Conservation (phyloP, 2,888 invertebrate genomes). For the Lepas anatifera region DNA sequence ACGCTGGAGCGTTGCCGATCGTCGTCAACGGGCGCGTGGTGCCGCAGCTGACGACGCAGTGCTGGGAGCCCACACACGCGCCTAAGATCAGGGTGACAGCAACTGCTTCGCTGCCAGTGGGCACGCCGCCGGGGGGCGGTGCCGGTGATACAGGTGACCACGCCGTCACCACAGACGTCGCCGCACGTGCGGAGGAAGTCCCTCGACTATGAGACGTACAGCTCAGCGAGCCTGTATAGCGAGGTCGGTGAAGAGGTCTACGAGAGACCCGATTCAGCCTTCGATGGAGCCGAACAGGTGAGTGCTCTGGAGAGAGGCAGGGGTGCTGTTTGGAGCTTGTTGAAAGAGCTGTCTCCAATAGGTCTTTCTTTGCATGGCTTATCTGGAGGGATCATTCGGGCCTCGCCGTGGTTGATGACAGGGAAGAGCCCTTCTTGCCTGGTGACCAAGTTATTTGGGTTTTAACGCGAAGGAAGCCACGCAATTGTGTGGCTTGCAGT, state of each 20-base stretch:
- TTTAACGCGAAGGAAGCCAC: no score
- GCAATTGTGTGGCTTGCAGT: no score
- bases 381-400: no score
- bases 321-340: no score
- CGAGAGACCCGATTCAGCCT: not conserved
- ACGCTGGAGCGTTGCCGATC: conserved; percentile 31
- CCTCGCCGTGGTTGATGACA: no score
- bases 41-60: conserved; percentile 31
- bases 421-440: no score
- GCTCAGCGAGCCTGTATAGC: not conserved
- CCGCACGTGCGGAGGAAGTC: conserved; percentile 65
- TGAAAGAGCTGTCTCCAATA: no score
- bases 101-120: conserved; percentile 27
- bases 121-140: conserved; percentile 36
- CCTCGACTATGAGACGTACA: conserved; percentile 60
- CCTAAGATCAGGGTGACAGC: conserved; percentile 22
- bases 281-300: conserved; percentile 37
- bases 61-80: conserved; percentile 33
- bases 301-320: no score
- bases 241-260: not conserved
- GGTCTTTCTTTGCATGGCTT: no score
- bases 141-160: conserved; percentile 44
- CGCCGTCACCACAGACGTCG: conserved; percentile 40
- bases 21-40: conserved; percentile 32
- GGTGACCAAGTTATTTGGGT: no score